Evolutionary conservation across 2,113 vertebrate species (phyloP), one percentile per base, ranked within the genome.

Genomic region (Psophia crepitans): DNA sequence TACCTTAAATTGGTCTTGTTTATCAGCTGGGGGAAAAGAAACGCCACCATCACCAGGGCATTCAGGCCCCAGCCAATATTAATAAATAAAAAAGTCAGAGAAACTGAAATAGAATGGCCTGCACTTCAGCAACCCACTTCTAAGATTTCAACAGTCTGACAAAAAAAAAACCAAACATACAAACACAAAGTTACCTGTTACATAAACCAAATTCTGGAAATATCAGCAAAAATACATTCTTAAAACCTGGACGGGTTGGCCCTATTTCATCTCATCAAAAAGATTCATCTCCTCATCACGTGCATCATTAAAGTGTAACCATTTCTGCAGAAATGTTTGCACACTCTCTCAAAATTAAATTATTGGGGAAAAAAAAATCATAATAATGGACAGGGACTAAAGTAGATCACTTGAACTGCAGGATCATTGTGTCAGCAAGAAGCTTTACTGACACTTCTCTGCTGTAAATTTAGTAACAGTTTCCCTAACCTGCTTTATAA

Each of bases 391-490:
- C 56, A 97, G 37, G n/a, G 39, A 86, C 92, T 84, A 54, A 84
- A 95, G 87, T 89, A 95, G 79, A 96, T 94, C 91, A 89, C 87
- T 97, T 96, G 88, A 96, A 96, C 92, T 95, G 94, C 96, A 96
- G 94, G 97, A 96, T 96, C 96, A 95, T 77, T 95, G 94, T 97
- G 96, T 93, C 96, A 96, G 87, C 75, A 82, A 93, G 91, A 73
- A 93, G 94, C 96, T 96, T 94, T 86, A 88, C 75, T 63, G 80
- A 94, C 85, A 97, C 97, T 92, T 96, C 87, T 63, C 95, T 13
- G 51, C 61, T 95, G 88, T 95, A 97, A 97, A 98, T 98, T 98
- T 97, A 98, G 93, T 89, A 95, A 87, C 90, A 81, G 91, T 94
- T 96, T 97, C 88, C 90, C 94, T 93, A 95, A 93, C 95, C 91